Evolutionary conservation across 2,797 vertebrate genomes (phyloP).

Genomic region (Enteromius viviparus): DNA sequence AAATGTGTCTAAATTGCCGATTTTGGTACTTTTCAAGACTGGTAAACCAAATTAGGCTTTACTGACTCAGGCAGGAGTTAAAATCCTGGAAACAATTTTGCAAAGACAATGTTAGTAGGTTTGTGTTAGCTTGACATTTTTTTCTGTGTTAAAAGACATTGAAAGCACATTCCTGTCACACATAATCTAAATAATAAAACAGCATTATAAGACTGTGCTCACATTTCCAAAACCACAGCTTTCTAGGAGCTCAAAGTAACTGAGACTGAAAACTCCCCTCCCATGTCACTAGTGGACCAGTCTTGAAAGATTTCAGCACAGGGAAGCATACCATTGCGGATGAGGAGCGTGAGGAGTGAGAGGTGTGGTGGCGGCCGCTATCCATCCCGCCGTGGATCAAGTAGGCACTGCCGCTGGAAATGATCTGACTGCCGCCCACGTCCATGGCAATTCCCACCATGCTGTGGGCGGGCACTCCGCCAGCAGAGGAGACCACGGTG

Average conservation of each 20-base stretch:
- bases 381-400: slow-evolving; percentile 95
- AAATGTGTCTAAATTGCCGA: not conserved
- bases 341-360: slow-evolving; percentile 93
- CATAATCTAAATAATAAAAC: not conserved
- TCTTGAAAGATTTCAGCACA: not conserved
- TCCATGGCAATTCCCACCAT: slow-evolving; percentile 99
- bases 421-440: slow-evolving; percentile 89
- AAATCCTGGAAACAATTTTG: not conserved
- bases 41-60: not conserved
- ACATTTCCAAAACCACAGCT: not conserved
- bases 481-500: slow-evolving; percentile 89
- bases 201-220: not conserved
- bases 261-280: slow-evolving; percentile 21
- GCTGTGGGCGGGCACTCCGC: slow-evolving; percentile 86
- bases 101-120: not conserved
- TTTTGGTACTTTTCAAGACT: not conserved
- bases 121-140: not conserved
- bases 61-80: not conserved
- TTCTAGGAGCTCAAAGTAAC: not conserved
- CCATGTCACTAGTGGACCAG: slow-evolving; percentile 2
- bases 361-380: slow-evolving; percentile 87
- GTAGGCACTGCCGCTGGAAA: slow-evolving; percentile 92
- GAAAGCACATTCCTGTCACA: slow-evolving; percentile 3
- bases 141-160: not conserved
- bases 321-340: slow-evolving; percentile 88